Percentiles rank a stretch among this genome's conserved stretches.
Evolutionary conservation across 2,113 vertebrate species (phyloP).

Genomic region (Chionodraco myersi): DNA sequence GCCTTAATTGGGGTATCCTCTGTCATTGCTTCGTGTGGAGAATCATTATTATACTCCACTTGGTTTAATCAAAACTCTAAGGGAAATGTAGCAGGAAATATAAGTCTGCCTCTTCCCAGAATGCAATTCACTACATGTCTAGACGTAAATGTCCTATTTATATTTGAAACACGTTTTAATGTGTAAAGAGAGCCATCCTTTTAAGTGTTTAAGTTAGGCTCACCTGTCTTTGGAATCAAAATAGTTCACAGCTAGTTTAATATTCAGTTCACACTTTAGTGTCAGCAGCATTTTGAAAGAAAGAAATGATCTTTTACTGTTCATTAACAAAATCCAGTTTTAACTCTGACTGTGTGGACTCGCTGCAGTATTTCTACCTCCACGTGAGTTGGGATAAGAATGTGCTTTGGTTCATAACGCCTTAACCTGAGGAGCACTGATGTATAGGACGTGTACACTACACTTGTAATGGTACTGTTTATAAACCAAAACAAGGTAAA

Average conservation of each 20-base stretch:
- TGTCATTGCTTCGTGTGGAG: constrained; percentile 35
- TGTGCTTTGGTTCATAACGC: constrained; percentile 74
- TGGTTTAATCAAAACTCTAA: constrained; percentile 24
- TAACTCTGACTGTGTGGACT: constrained; percentile 61
- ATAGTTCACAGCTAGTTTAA: background rate
- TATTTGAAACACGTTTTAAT: constrained; percentile 46
- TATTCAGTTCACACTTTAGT: constrained; percentile 32
- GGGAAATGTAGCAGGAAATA: constrained; percentile 20
- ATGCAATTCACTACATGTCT: constrained; percentile 61
- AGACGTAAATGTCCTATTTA: constrained; percentile 58
- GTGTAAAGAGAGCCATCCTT: constrained; percentile 33
- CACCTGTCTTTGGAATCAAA: constrained; percentile 30
- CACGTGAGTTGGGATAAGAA: constrained; percentile 74
- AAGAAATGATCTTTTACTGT: constrained; percentile 24
- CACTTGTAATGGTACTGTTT: constrained; percentile 79
- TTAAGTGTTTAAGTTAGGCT: constrained; percentile 16
- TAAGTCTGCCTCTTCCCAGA: constrained; percentile 43
- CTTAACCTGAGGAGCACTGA: constrained; percentile 76
- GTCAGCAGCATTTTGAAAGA: constrained; percentile 43
- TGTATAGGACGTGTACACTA: constrained; percentile 76
- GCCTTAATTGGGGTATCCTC: constrained; percentile 29
- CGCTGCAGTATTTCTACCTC: constrained; percentile 82
- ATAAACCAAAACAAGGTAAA: constrained; percentile 70
- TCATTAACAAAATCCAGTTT: constrained; percentile 33
- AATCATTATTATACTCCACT: constrained; percentile 16